Conservation (phyloP, 2,797 vertebrate genomes). For the Pelobates cultripes region DNA sequence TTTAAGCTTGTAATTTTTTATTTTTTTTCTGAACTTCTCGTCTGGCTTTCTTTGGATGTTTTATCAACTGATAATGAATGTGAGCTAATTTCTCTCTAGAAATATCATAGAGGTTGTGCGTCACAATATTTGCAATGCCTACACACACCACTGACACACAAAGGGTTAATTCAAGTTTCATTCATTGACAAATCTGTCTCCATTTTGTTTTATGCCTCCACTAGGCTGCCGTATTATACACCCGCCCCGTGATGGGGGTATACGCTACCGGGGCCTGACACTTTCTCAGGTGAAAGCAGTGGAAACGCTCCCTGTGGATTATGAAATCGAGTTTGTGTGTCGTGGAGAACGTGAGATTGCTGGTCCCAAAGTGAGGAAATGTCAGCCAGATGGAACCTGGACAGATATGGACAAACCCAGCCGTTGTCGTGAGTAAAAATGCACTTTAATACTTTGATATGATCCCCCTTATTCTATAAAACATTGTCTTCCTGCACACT, state of each 20-base stretch:
- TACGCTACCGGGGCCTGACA: constrained; percentile 90
- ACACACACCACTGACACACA: too few relatives aligned
- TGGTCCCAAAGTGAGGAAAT: constrained; percentile 92
- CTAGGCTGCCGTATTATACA: constrained; percentile 89
- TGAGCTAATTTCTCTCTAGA: too few relatives aligned
- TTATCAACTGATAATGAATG: too few relatives aligned
- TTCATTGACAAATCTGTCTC: too few relatives aligned
- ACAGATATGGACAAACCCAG: constrained; percentile 85
- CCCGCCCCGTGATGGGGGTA: constrained; percentile 90
- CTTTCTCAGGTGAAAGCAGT: constrained; percentile 90
- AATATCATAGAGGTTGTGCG: too few relatives aligned
- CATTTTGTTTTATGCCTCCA: too few relatives aligned
- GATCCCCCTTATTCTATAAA: background rate
- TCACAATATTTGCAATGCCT: too few relatives aligned
- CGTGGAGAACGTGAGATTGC: constrained; percentile 86
- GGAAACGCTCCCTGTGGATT: constrained; percentile 88
- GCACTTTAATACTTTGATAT: background rate
- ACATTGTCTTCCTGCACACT: background rate
- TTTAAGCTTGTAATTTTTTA: too few relatives aligned
- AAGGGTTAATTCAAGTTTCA: too few relatives aligned
- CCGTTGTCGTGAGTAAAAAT: constrained; percentile 82
- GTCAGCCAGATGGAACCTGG: constrained; percentile 87
- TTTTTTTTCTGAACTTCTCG: too few relatives aligned
- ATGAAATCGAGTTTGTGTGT: constrained; percentile 95
- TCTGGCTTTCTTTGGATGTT: too few relatives aligned